Evolutionary conservation across 1,140 invertebrate genomes (phyloP), one percentile per base, ranked within the genome.

Genomic region (Neoseiulus cucumeris): DNA sequence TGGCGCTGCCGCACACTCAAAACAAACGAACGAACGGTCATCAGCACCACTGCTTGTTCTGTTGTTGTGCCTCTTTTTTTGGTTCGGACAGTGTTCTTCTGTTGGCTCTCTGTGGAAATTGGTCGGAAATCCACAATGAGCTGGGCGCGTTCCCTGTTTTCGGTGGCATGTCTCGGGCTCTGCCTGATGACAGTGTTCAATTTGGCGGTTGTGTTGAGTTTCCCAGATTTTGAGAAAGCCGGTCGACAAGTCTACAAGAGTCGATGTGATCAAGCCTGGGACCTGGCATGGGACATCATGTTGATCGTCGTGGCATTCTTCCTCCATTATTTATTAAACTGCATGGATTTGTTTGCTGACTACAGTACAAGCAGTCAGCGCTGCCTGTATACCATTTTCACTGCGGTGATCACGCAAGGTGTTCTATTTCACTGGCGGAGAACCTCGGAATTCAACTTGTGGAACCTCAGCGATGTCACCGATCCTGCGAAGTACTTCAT

Each of bases 251-350:
- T 59, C 2, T 59, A 59, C 51, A 59, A 25, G 22, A 59, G 33
- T 33, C 51, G 51, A 29, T 59, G 51, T 25, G 51, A 59, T 17
- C 51, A 59, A 33, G 51, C 51, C 25, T 59, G 51, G 51, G 51
- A 59, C 33, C 22, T 59, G 14, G 51, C 51, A 14, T 17, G 14
- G 25, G 51, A 59, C 22, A 33, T 59, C 51, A 33, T 59, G 33
- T 33, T 59, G 51, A 25, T 59, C 51, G 33, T 59, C 4, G 51
- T 14, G 14, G 51, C 51, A 25, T 59, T 59, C 22, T 59, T 59
- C 51, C 51, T 59, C 14, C 51, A 59, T 33, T 59, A 59, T 9
- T 25, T 17, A 20, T 33, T 59, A 2, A 59, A 59, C 22, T 59
- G 51, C 22, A 59, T 59, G 51, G 51, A 59, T 25, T 14, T 59